These are phyloP conservation scores for Lycophotia porphyrea DNA, from an alignment of 2,888 invertebrate species.

Conservation along the genomic window DNA sequence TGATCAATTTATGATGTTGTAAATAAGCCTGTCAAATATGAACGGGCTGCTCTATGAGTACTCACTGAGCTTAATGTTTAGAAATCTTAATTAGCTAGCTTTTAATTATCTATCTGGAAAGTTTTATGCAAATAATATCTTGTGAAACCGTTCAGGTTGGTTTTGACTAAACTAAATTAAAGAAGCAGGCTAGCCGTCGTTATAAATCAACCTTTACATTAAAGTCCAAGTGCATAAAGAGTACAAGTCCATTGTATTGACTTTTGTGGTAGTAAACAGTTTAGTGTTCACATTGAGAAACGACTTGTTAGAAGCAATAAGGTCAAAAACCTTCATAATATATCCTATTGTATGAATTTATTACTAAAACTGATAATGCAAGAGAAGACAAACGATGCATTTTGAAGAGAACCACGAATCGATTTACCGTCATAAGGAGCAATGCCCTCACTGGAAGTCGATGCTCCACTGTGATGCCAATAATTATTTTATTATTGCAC, in stretches of 20 bases:
- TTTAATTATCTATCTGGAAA: conserved; percentile 55
- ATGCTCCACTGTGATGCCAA: conserved; percentile 71
- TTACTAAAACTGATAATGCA: conserved; percentile 72
- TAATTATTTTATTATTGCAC: conserved; percentile 75
- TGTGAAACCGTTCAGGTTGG: conserved; percentile 40
- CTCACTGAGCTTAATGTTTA: conserved; percentile 55
- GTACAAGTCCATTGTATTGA: conserved; percentile 16
- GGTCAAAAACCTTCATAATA: conserved; percentile 73
- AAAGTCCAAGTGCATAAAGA: conserved; percentile 22
- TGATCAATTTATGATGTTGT: conserved; percentile 70
- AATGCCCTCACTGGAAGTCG: conserved; percentile 76
- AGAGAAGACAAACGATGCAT: conserved; percentile 75
- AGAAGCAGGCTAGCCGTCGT: neutral
- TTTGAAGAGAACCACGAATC: conserved; percentile 77
- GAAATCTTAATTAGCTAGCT: conserved; percentile 57
- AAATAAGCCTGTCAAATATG: conserved; percentile 63
- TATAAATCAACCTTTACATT: conserved; percentile 22
- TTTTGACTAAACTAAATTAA: conserved; percentile 31
- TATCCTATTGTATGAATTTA: conserved; percentile 72
- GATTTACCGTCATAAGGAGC: conserved; percentile 78
- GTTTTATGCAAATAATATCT: conserved; percentile 44
- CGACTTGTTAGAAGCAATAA: conserved; percentile 56
- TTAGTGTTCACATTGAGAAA: conserved; percentile 56
- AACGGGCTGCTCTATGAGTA: conserved; percentile 49
- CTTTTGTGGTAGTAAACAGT: conserved; percentile 41